Evolutionary conservation across 2,113 vertebrate genomes (phyloP), one percentile per base, ranked within the genome.

Genomic region (Ariopsis seemanni): DNA sequence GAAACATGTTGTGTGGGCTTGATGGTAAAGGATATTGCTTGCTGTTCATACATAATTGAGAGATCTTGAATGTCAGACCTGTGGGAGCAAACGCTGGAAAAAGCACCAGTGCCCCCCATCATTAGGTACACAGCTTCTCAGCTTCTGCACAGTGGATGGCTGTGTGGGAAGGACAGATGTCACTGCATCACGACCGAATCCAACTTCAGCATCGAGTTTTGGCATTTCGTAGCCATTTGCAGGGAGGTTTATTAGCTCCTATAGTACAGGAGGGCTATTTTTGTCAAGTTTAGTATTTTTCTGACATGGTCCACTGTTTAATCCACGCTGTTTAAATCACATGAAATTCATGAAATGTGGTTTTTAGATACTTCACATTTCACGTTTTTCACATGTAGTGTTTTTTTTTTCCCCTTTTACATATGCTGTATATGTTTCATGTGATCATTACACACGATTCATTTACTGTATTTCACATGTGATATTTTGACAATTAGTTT

Each of bases 41-140:
- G 94, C 93, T 91, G 95, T 95, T 95, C 95, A 96, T 96, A 95
- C 95, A 96, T 96, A 95, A 95, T 96, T 96, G 94, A 95, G 94
- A 92, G 93, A 95, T 95, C 93, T 94, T 96, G 95, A 96, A 96
- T 95, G 95, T 95, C 95, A 96, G 95, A 94, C 93, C 94, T 94
- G 94, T 94, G 94, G 94, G 95, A 95, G 94, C 93, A 95, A 95
- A 95, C 91, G 93, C 92, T 67, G 83, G 93, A 92, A 93, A 94
- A 95, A 95, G 93, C 93, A 94, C 90, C 90, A 90, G 93, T 88
- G 93, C 90, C 92, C 94, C 92, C 93, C 93, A 90, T 92, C 94
- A 93, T 91, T 92, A 90, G 92, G 77, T 72, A 80, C 84, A 85
- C 71, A 89, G 88, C 79, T 83, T n/a, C 62, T 65, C 71, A 89